A percentile compares a stretch with the other conserved stretches of the same genome.
Evolutionary conservation across 37 sponge, comb jelly and placozoan species (phyloP).

Genomic region (Halichondria panicea): DNA sequence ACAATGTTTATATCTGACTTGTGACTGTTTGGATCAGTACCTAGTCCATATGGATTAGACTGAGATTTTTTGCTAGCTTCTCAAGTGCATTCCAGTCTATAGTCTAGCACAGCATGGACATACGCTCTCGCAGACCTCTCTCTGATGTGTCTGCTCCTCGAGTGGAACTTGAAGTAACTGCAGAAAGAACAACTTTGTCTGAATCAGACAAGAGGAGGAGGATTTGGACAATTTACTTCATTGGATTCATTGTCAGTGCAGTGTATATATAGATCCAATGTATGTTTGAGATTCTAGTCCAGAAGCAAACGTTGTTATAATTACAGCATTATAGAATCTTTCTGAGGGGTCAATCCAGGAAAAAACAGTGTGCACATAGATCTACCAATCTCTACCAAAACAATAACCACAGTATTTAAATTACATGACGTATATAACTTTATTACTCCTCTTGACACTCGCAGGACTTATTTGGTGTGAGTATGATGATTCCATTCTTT

Average conservation of each 20-base stretch:
- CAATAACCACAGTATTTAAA: neutral
- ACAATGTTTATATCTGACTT: no score
- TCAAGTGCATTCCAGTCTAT: no score
- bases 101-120: no score
- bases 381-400: no score
- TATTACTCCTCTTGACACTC: neutral
- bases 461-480: conserved; percentile 44
- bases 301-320: no score
- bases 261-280: no score
- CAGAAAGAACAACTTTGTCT: neutral
- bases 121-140: neutral
- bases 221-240: conserved; percentile 5
- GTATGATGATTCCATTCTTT: conserved; percentile 36
- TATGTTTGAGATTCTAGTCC: no score
- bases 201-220: neutral
- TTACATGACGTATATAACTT: neutral
- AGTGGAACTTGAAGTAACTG: neutral
- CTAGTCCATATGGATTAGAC: neutral
- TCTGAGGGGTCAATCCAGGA: no score
- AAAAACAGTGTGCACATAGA: no score
- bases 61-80: neutral
- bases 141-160: neutral
- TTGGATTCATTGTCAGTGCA: conserved; percentile 3
- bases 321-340: no score
- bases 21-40: no score